These are phyloP conservation scores for Leptothorax acervorum DNA, from an alignment of 2,888 invertebrate genomes.

Conservation along the genomic window DNA sequence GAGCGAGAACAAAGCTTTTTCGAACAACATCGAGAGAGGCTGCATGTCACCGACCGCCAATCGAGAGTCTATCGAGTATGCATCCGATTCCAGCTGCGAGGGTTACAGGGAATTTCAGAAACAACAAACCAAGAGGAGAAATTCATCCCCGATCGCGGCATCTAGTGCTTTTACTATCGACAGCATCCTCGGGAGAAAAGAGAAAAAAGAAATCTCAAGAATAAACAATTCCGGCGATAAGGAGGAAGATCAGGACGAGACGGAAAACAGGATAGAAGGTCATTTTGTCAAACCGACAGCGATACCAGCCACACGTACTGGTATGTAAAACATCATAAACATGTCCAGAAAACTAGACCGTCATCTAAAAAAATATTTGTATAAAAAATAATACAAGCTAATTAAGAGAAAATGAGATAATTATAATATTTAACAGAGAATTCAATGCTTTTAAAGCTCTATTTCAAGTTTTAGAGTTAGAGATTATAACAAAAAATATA, in stretches of 20 bases:
- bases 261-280: conserved; percentile 65
- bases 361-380: background rate
- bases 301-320: conserved; percentile 69
- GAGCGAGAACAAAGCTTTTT: conserved; percentile 42
- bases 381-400: background rate
- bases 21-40: conserved; percentile 52
- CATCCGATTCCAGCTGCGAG: conserved; percentile 78
- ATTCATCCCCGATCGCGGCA: conserved; percentile 64
- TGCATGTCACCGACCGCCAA: conserved; percentile 40
- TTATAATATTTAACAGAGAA: background rate
- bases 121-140: conserved; percentile 60
- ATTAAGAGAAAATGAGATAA: background rate
- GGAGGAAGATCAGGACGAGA: conserved; percentile 69
- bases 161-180: conserved; percentile 83
- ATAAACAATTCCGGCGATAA: conserved; percentile 63
- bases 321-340: conserved; percentile 49
- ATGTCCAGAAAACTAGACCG: background rate
- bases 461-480: background rate
- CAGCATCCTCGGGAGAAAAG: conserved; percentile 78
- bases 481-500: background rate
- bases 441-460: background rate
- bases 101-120: conserved; percentile 69
- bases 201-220: conserved; percentile 57
- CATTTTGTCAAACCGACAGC: conserved; percentile 73
- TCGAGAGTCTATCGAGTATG: conserved; percentile 68